A percentile compares a stretch with the other conserved stretches of the same genome.
These are phyloP conservation scores for Moxostoma hubbsi DNA, from an alignment of 2,797 vertebrate species.

Conservation along the genomic window DNA sequence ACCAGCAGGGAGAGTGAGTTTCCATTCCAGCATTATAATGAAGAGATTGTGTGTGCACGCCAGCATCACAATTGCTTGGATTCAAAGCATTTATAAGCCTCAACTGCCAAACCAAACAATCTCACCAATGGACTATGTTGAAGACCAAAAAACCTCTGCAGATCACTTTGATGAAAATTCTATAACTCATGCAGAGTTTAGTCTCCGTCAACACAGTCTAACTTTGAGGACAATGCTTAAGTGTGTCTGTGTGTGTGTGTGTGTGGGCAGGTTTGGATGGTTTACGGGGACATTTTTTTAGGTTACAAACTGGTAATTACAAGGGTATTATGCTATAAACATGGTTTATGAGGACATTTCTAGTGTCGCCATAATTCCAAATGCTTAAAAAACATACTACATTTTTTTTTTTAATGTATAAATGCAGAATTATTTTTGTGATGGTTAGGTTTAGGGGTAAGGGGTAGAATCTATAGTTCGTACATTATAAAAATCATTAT, in stretches of 20 bases:
- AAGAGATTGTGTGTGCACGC: slow-evolving; percentile 31
- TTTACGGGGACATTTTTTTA: no score
- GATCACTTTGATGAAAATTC: background rate
- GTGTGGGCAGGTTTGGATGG: no score
- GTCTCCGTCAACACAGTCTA: slow-evolving; percentile 30
- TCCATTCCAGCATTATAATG: slow-evolving; percentile 29
- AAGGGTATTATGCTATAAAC: no score
- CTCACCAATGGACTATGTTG: slow-evolving; percentile 15
- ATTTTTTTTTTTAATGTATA: no score
- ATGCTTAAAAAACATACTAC: no score
- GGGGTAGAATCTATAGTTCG: no score
- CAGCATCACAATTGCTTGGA: slow-evolving; percentile 46
- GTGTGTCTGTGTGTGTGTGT: slow-evolving; percentile 44
- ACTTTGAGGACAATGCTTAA: slow-evolving; percentile 16
- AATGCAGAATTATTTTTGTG: no score
- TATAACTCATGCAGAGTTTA: slow-evolving; percentile 16
- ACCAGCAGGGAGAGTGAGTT: slow-evolving; percentile 5
- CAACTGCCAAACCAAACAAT: slow-evolving; percentile 42
- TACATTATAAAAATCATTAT: no score
- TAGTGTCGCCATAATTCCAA: no score
- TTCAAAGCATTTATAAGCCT: slow-evolving; percentile 17
- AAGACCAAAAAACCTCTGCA: slow-evolving; percentile 15
- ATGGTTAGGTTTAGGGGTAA: no score
- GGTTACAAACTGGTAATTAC: no score
- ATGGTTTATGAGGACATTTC: no score